These are phyloP conservation scores for Oligia latruncula DNA, from an alignment of 2,888 invertebrate genomes.

Conservation along the genomic window DNA sequence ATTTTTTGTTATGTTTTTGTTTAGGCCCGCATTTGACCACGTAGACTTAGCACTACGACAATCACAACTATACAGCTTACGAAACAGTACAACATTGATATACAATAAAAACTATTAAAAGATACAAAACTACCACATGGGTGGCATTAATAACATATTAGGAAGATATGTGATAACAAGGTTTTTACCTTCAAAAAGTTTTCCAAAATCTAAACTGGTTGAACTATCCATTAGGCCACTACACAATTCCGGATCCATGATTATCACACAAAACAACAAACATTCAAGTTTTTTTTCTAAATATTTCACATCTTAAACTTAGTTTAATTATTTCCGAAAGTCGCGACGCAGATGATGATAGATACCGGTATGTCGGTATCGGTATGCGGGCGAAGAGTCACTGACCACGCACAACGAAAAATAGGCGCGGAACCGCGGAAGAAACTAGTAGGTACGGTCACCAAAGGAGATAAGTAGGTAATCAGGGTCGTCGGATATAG, in stretches of 20 bases:
- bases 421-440: slow-evolving; percentile 19
- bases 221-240: slow-evolving; percentile 13
- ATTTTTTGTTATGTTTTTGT: slow-evolving; percentile 1
- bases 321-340: slow-evolving; percentile 17
- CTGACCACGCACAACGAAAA: slow-evolving; percentile 33
- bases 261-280: slow-evolving; percentile 5
- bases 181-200: slow-evolving; percentile 39
- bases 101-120: neutral
- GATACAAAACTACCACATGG: slow-evolving; percentile 12
- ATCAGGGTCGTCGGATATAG: too few relatives aligned
- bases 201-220: slow-evolving; percentile 30
- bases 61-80: neutral
- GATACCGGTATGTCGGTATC: slow-evolving; percentile 44
- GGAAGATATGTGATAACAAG: neutral
- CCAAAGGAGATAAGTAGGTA: too few relatives aligned
- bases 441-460: slow-evolving; percentile 19
- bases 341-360: slow-evolving; percentile 23
- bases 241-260: slow-evolving; percentile 15
- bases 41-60: neutral
- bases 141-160: neutral
- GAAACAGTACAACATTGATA: neutral
- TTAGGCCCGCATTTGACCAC: neutral
- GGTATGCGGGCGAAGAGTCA: slow-evolving; percentile 29
- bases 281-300: neutral
- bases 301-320: slow-evolving; percentile 39